Base-by-base conservation (phyloP, 2,797 vertebrate species). In the Sarcophilus harrisii region DNA sequence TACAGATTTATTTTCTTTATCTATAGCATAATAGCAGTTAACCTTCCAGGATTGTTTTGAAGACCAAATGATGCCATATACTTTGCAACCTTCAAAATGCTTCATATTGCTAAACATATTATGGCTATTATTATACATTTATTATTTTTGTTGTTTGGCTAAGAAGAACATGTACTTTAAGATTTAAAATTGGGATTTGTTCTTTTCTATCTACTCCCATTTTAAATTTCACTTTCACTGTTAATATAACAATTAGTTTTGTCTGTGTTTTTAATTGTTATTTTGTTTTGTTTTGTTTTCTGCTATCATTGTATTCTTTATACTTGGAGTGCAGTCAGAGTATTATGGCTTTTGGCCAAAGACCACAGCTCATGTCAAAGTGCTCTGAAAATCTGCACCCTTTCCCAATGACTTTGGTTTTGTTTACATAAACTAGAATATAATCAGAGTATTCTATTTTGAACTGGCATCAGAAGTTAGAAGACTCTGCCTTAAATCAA, bases 161-260 rank as follows among this genome's bases (percentile, higher is more conserved):
- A 81, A 81, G n/a, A 66, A 66, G n/a, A 45, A 45, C 9, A 97
- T 90, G 57, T 55, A 91, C 8, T 93, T 52, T 94, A 29, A 90
- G 96, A 93, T 81, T 95, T 93, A 62, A 58, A 11, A 45, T 49
- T 57, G 0, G 62, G 21, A 5, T 92, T 96, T 21, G 12, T 32
- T 54, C 10, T 6, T 81, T 94, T 55, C n/a, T 92, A 52, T 60
- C 4, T 49, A 90, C 90, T 58, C 2, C 27, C 0, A 91, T 55
- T 92, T 96, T 87, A 93, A 57, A 89, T 91, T 92, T 95, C 91
- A 49, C 95, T 93, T 95, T 90, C 57, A 91, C 90, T 52, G 27
- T 57, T 93, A 32, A n/a, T 38, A 3, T 38, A 21, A 73, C n/a
- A 38, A 38, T 9, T 38, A 9, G 49, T 54, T 81, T 45, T 10